Conservation (phyloP, 2,797 vertebrate species). For the Tenualosa thibaudeaui region DNA sequence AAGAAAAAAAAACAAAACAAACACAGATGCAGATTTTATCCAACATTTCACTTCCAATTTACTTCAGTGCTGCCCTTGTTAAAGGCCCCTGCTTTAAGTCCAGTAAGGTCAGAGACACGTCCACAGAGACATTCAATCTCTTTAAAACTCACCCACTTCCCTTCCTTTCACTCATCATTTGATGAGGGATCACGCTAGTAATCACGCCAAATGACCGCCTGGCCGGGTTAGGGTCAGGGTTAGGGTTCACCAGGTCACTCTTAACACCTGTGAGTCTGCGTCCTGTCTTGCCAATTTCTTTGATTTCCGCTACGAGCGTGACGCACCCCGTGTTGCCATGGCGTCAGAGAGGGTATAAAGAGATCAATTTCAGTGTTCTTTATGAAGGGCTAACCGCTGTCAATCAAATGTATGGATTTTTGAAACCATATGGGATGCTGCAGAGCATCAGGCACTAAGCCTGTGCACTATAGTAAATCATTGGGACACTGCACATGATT, state of each 20-base stretch:
- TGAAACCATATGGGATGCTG: neutral
- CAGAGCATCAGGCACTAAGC: neutral
- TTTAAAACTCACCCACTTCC: neutral
- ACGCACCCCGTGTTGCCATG: neutral
- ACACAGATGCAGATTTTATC: conserved; percentile 2
- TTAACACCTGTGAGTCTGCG: neutral
- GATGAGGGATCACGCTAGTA: neutral
- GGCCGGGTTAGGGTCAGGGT: neutral
- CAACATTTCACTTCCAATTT: neutral
- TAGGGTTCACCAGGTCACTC: conserved; percentile 4
- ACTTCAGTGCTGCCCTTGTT: neutral
- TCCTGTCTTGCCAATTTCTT: conserved; percentile 13
- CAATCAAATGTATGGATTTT: conserved; percentile 14
- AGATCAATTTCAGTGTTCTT: conserved; percentile 9
- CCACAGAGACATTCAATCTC: neutral
- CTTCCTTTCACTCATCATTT: neutral
- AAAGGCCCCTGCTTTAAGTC: neutral
- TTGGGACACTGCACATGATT: neutral
- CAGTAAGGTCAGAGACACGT: neutral
- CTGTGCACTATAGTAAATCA: neutral
- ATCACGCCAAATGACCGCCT: neutral
- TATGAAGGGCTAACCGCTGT: neutral
- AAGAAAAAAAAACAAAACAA: neutral
- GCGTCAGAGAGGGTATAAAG: neutral
- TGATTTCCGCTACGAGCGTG: neutral